Base-by-base conservation (phyloP, 2,113 vertebrate genomes). In the Prolemur simus region DNA sequence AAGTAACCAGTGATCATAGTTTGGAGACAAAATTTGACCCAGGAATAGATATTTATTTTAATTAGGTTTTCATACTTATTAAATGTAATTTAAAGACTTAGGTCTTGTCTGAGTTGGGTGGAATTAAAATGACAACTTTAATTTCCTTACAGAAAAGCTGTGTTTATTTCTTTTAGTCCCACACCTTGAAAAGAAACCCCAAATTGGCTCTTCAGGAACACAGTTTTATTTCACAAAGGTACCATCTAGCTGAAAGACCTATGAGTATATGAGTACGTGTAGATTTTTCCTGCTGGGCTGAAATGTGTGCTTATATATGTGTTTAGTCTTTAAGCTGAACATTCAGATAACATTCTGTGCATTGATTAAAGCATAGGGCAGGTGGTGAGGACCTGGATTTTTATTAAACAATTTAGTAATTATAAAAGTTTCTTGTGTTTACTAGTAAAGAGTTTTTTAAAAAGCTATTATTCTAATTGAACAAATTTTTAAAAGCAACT, bases 361-460 rank as follows among this genome's bases (percentile, higher is more conserved):
- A 77, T 96, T 91, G 94, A 90, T 80, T 91, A 73, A 97, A 86
- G 58, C 42, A 71, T 91, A 95, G 80, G 83, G 64, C 86, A 95
- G 93, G 92, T 92, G 58, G 71, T 85, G 47, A 97, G 85, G 96
- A 90, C 87, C 54, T 97, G 93, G 84, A 85, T 95, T 98, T 98
- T 97, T 98, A 96, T 96, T 94, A 96, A 96, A 96, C 86, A 90
- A 49, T 89, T 96, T 96, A 95, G 97, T 93, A 94, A 95, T 93
- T 98, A 89, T 94, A 92, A 95, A 97, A 94, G 92, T 97, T 97
- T 96, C 94, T 96, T 98, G 95, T 97, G 95, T 97, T 98, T 96
- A 94, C 94, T 97, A 95, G 96, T 95, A 88, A 96, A 94, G 34
- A 92, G 86, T 96, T 96, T 37, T 23, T n/a, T 13, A 77, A 97